A percentile compares a stretch with the other conserved stretches of the same genome.
These are phyloP conservation scores for Bergia puertoricense DNA, from an alignment of 92 coral and sea anemone species.

Conservation along the genomic window DNA sequence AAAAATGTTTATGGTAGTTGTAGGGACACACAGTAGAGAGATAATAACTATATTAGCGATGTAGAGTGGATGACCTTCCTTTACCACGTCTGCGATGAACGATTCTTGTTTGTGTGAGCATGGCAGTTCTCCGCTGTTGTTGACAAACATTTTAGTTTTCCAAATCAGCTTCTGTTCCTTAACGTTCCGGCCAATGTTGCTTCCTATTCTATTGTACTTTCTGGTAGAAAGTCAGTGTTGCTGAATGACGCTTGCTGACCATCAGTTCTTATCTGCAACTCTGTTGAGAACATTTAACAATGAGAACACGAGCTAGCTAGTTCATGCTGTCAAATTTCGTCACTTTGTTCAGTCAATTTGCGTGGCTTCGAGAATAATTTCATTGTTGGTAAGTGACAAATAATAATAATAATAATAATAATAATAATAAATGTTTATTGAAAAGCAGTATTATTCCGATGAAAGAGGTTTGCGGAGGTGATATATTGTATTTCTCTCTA, in stretches of 20 bases:
- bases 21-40: slow-evolving; percentile 23
- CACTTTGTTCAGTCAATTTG: no score
- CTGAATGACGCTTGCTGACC: not conserved
- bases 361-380: no score
- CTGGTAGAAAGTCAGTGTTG: not conserved
- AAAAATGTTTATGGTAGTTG: slow-evolving; percentile 13
- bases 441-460: no score
- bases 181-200: not conserved
- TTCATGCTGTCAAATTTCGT: no score
- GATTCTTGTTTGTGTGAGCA: slow-evolving; percentile 34
- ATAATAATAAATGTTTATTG: no score
- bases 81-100: slow-evolving; percentile 19
- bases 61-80: not conserved
- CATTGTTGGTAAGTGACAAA: no score
- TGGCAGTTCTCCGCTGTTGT: not conserved
- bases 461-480: no score
- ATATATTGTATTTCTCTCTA: no score
- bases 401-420: no score
- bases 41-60: slow-evolving; percentile 18
- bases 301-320: no score
- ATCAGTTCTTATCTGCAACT: no score
- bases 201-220: not conserved
- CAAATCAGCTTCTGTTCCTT: not conserved
- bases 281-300: not conserved
- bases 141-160: not conserved